These are phyloP conservation scores for Hydra vulgaris DNA, from an alignment of 30 jellyfish, hydroid and myxozoan genomes.

Conservation along the genomic window DNA sequence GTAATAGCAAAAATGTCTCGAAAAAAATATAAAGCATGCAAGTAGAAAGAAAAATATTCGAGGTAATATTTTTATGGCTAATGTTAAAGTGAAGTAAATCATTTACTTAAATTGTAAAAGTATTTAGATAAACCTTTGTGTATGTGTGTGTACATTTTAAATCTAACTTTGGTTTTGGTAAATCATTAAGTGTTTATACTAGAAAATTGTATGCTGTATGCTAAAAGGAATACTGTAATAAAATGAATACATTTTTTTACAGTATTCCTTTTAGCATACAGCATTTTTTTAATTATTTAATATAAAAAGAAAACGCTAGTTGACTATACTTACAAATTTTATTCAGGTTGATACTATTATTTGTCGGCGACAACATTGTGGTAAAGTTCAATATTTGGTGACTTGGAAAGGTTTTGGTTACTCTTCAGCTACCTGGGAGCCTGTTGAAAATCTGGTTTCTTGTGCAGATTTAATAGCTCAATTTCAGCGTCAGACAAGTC, in stretches of 20 bases:
- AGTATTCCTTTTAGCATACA: no score
- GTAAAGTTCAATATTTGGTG: conserved; percentile 68
- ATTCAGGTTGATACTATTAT: conserved; percentile 64
- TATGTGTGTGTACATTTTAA: no score
- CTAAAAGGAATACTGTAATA: no score
- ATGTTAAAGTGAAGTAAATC: no score
- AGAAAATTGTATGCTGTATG: no score
- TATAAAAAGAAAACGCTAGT: neutral
- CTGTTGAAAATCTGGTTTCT: conserved; percentile 65
- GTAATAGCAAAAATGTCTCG: neutral
- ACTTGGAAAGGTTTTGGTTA: conserved; percentile 81
- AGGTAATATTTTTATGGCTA: conserved; percentile 10
- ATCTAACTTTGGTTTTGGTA: no score
- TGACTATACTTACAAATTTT: neutral
- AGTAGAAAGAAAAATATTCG: conserved; percentile 32
- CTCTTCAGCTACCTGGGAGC: conserved; percentile 92
- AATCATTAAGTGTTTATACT: no score
- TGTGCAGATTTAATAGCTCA: conserved; percentile 50
- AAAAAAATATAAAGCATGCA: conserved; percentile 16
- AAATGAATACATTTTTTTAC: no score
- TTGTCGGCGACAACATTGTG: conserved; percentile 63
- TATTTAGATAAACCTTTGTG: neutral
- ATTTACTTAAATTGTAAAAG: neutral
- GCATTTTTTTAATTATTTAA: neutral
- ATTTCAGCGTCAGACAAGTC: conserved; percentile 45